phyloP scores from a whole-genome alignment of 2,113 vertebrate genomes.

The Xyliphius kryptos region DNA sequence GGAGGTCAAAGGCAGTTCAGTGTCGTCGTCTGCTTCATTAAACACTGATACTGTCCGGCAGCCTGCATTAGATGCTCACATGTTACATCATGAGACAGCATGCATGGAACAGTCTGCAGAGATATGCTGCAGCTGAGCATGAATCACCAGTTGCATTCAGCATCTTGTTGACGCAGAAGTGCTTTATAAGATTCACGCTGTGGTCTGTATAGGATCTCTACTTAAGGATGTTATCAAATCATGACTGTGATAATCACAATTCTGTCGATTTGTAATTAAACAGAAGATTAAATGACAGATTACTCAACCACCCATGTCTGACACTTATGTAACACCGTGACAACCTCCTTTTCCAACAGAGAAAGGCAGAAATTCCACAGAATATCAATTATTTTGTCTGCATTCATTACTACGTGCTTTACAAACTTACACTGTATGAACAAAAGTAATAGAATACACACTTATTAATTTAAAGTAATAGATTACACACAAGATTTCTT shows the following conservation, averaged over 20 bases:
- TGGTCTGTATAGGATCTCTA: background rate
- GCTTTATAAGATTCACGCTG: slow-evolving; percentile 21
- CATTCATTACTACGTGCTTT: too few relatives aligned
- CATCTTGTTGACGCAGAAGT: slow-evolving; percentile 19
- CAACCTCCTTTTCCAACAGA: too few relatives aligned
- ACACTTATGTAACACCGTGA: too few relatives aligned
- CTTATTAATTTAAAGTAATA: too few relatives aligned
- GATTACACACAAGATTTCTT: too few relatives aligned
- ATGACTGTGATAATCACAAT: background rate
- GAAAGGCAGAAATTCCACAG: too few relatives aligned
- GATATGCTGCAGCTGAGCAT: slow-evolving; percentile 17
- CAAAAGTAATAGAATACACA: too few relatives aligned
- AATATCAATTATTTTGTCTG: too few relatives aligned
- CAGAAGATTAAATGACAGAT: background rate
- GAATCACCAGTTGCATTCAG: slow-evolving; percentile 28
- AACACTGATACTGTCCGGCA: slow-evolving; percentile 6
- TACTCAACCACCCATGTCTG: background rate
- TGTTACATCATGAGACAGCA: slow-evolving; percentile 29
- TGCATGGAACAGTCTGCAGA: slow-evolving; percentile 29
- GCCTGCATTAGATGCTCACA: slow-evolving; percentile 19
- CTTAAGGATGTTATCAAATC: slow-evolving; percentile 10
- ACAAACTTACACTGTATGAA: too few relatives aligned
- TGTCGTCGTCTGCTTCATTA: slow-evolving; percentile 17
- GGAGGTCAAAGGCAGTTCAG: slow-evolving; percentile 10
- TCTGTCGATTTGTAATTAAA: slow-evolving; percentile 1